Evolutionary conservation across 2,888 invertebrate genomes (phyloP).

Genomic region (Ametastegia equiseti): DNA sequence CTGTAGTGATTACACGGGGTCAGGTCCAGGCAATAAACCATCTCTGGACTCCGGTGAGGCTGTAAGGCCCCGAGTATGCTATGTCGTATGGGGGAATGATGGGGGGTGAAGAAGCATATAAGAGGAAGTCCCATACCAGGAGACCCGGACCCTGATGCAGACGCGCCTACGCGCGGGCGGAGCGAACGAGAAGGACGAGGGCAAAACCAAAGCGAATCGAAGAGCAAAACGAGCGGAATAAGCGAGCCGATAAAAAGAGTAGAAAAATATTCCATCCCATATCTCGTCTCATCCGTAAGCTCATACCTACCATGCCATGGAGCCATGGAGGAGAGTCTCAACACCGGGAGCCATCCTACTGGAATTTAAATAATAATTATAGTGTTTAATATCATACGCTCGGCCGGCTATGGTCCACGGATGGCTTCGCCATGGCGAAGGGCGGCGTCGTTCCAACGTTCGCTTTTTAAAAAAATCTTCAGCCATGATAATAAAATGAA

Average conservation of each 20-base stretch:
- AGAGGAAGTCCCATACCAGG: slow-evolving; percentile 48
- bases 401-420: slow-evolving; percentile 54
- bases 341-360: slow-evolving; percentile 75
- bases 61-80: slow-evolving; percentile 16
- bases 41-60: slow-evolving; percentile 54
- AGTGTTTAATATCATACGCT: slow-evolving; percentile 74
- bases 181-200: slow-evolving; percentile 58
- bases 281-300: slow-evolving; percentile 32
- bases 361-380: slow-evolving; percentile 76
- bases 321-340: slow-evolving; percentile 63
- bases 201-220: slow-evolving; percentile 71
- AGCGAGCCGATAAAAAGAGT: slow-evolving; percentile 37
- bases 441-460: slow-evolving; percentile 34
- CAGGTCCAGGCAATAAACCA: slow-evolving; percentile 75
- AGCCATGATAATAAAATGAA: slow-evolving; percentile 5
- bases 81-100: slow-evolving; percentile 11
- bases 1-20: slow-evolving; percentile 76
- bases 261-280: slow-evolving; percentile 45
- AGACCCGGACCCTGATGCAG: slow-evolving; percentile 60
- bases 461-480: neutral
- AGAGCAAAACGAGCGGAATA: slow-evolving; percentile 62
- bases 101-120: neutral
- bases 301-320: too few relatives aligned
- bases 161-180: slow-evolving; percentile 72
- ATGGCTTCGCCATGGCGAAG: slow-evolving; percentile 51